phyloP scores from a whole-genome alignment of 2,888 invertebrate species.

The Dryocosmus kuriphilus region DNA sequence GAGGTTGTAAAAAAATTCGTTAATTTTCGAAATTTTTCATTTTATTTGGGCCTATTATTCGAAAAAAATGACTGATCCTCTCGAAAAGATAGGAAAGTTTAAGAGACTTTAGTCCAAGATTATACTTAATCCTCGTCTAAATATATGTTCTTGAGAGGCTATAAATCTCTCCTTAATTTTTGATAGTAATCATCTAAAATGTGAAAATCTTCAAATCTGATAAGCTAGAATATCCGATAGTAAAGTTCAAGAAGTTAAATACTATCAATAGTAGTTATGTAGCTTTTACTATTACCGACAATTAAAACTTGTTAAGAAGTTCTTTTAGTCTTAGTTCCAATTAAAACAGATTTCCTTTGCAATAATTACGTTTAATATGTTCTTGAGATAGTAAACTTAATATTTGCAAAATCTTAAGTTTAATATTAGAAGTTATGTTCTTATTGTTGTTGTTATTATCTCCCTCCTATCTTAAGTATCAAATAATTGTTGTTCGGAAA shows the following conservation, averaged over 20 bases:
- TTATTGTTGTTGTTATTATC: no score
- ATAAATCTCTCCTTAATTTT: not conserved
- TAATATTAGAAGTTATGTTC: no score
- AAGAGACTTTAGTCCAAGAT: conserved; percentile 15
- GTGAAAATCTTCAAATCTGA: not conserved
- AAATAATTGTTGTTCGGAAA: no score
- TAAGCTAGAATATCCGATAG: not conserved
- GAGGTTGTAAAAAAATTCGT: not conserved
- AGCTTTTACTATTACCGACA: not conserved
- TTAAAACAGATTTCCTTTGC: not conserved
- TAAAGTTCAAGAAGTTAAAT: not conserved
- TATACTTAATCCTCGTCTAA: not conserved
- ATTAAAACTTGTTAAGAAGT: not conserved
- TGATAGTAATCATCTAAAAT: not conserved
- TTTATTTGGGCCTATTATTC: not conserved
- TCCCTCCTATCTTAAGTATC: no score
- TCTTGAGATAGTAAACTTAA: no score
- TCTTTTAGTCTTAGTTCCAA: not conserved
- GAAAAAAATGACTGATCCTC: not conserved
- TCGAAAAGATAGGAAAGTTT: not conserved
- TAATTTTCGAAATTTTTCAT: not conserved
- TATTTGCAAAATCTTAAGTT: no score
- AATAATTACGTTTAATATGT: not conserved
- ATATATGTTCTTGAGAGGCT: not conserved
- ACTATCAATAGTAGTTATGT: not conserved